phyloP scores from a whole-genome alignment of 1,140 invertebrate species.

The Harpegnathos saltator region DNA sequence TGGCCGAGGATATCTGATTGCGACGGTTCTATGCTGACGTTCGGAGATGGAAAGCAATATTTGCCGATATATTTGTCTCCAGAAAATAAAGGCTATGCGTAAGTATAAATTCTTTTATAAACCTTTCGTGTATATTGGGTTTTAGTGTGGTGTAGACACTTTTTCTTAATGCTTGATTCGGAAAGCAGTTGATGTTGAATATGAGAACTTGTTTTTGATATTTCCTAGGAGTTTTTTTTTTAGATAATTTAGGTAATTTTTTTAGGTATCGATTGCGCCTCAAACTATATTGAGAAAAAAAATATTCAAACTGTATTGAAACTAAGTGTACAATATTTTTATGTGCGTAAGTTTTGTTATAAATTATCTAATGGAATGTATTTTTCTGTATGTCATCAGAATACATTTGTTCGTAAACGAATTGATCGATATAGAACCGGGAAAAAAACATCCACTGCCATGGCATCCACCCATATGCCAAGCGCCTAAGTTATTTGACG shows the following conservation, averaged over 20 bases:
- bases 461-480: conserved; percentile 91
- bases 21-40: conserved; percentile 62
- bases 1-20: conserved; percentile 77
- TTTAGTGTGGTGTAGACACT: too few relatives aligned
- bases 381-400: conserved; percentile 78
- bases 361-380: conserved; percentile 27
- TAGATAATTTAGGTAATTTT: too few relatives aligned
- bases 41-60: conserved; percentile 73
- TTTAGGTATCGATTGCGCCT: too few relatives aligned
- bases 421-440: conserved; percentile 87
- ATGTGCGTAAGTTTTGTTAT: not conserved
- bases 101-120: conserved; percentile 76
- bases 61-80: conserved; percentile 89
- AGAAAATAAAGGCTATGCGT: conserved; percentile 92
- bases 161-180: too few relatives aligned
- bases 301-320: too few relatives aligned
- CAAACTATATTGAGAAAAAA: too few relatives aligned
- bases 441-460: conserved; percentile 89
- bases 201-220: too few relatives aligned
- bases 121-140: too few relatives aligned
- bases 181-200: too few relatives aligned
- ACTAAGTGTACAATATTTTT: too few relatives aligned
- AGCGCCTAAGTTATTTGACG: conserved; percentile 79
- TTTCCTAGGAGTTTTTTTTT: too few relatives aligned
- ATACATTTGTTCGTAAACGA: conserved; percentile 86